phyloP scores from a whole-genome alignment of 2,888 invertebrate species.

The Drosophila diplacantha region DNA sequence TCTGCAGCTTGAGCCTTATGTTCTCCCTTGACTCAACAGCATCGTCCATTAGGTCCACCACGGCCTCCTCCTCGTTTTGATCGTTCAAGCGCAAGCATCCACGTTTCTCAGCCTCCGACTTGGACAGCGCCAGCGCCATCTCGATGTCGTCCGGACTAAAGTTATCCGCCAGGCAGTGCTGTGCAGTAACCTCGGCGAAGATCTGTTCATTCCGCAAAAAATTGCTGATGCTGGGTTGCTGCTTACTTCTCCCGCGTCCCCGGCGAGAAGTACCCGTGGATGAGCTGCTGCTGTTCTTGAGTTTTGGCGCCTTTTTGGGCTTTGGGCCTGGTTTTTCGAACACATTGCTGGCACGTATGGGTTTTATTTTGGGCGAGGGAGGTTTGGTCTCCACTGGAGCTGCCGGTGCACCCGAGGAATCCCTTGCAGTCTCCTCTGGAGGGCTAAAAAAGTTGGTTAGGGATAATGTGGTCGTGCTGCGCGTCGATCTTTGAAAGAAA shows the following conservation, averaged over 20 bases:
- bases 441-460: conserved; percentile 65
- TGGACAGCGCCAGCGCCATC: conserved; percentile 83
- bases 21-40: conserved; percentile 47
- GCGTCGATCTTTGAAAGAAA: conserved; percentile 55
- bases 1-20: conserved; percentile 80
- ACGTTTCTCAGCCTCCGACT: conserved; percentile 78
- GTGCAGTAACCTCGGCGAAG: conserved; percentile 73
- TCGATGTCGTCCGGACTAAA: conserved; percentile 83
- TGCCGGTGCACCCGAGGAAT: conserved; percentile 22
- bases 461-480: conserved; percentile 37
- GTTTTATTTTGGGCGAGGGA: conserved; percentile 37
- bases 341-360: conserved; percentile 42
- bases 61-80: conserved; percentile 39
- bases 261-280: conserved; percentile 14
- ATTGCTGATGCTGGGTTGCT: conserved; percentile 72
- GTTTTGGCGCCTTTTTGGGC: conserved; percentile 64
- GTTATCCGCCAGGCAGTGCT: conserved; percentile 78
- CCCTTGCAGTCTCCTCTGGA: background rate
- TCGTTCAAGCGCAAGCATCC: conserved; percentile 33
- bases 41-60: conserved; percentile 38
- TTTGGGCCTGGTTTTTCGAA: conserved; percentile 53
- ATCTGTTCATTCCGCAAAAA: conserved; percentile 75
- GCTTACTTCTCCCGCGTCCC: conserved; percentile 48
- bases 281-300: conserved; percentile 36
- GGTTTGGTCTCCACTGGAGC: conserved; percentile 14